phyloP scores from a whole-genome alignment of 2,888 invertebrate genomes.

The Chrysolina haemoptera region DNA sequence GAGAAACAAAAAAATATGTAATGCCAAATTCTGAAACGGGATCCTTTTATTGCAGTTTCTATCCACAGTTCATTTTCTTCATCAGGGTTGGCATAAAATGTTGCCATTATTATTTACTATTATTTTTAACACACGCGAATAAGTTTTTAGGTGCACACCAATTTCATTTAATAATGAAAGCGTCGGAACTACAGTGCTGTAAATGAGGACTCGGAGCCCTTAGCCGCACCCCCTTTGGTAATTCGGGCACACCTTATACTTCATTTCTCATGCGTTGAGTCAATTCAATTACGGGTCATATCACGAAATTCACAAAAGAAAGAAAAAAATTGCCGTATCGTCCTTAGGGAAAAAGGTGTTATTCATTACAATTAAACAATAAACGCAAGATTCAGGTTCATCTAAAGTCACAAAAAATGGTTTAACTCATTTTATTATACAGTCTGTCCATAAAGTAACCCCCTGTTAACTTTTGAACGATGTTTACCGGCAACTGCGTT shows the following conservation, averaged over 20 bases:
- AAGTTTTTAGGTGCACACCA: background rate
- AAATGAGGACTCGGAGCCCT: background rate
- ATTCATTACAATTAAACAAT: too few species aligned
- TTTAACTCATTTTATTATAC: too few species aligned
- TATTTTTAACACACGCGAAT: background rate
- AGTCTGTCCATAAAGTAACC: too few species aligned
- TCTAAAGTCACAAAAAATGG: too few species aligned
- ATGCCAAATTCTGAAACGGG: constrained; percentile 85
- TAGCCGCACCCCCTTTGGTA: constrained; percentile 17
- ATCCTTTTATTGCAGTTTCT: constrained; percentile 79
- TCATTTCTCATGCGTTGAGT: constrained; percentile 9
- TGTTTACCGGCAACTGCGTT: too few species aligned
- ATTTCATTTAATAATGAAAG: background rate
- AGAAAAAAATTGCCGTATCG: background rate
- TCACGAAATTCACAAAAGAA: background rate
- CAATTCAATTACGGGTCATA: background rate
- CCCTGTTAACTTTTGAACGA: too few species aligned
- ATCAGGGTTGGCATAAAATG: constrained; percentile 66
- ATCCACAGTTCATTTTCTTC: constrained; percentile 76
- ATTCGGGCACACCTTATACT: constrained; percentile 18
- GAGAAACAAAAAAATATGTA: constrained; percentile 81
- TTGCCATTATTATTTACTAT: constrained; percentile 56
- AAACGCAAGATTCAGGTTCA: too few species aligned
- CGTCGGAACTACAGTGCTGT: background rate
- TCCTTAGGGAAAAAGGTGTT: background rate